phyloP scores from a whole-genome alignment of 2,888 invertebrate genomes.

The Drosophila eohydei region DNA sequence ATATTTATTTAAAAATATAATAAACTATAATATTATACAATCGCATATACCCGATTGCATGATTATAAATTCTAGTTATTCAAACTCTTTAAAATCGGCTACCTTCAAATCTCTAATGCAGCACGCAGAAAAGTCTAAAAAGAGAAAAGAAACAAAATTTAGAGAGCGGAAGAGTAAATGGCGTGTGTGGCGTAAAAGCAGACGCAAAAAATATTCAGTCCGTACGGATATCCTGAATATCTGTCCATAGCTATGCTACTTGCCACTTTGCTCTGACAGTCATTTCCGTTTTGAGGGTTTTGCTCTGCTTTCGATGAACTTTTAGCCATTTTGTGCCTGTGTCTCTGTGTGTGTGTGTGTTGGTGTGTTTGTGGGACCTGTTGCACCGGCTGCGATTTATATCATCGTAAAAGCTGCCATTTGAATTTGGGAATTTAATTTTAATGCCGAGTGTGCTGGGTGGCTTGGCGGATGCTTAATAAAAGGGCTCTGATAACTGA shows the following conservation, averaged over 20 bases:
- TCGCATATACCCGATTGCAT: too few species aligned
- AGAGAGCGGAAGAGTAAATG: conserved; percentile 14
- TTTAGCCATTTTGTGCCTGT: conserved; percentile 11
- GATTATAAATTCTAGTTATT: background rate
- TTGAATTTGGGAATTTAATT: conserved; percentile 66
- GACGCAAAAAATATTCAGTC: conserved; percentile 25
- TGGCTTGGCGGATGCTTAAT: conserved; percentile 11
- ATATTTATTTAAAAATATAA: background rate
- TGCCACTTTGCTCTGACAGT: conserved; percentile 62
- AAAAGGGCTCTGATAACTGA: conserved; percentile 13
- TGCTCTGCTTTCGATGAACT: conserved; percentile 45
- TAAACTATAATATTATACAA: background rate
- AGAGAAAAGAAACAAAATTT: background rate
- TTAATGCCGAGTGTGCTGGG: conserved; percentile 37
- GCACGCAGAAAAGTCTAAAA: background rate
- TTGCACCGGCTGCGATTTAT: conserved; percentile 61
- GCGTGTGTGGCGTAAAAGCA: conserved; percentile 3
- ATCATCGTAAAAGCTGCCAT: conserved; percentile 61
- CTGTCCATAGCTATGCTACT: conserved; percentile 39
- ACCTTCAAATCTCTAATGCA: background rate
- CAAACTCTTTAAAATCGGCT: background rate
- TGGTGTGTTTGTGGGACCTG: conserved; percentile 43
- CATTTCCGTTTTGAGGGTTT: conserved; percentile 62
- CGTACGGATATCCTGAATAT: conserved; percentile 69
- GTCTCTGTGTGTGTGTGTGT: conserved; percentile 7